A percentile compares a stretch with the other conserved stretches of the same genome.
Conservation (phyloP, 2,888 invertebrate genomes). For the Dryocosmus kuriphilus region DNA sequence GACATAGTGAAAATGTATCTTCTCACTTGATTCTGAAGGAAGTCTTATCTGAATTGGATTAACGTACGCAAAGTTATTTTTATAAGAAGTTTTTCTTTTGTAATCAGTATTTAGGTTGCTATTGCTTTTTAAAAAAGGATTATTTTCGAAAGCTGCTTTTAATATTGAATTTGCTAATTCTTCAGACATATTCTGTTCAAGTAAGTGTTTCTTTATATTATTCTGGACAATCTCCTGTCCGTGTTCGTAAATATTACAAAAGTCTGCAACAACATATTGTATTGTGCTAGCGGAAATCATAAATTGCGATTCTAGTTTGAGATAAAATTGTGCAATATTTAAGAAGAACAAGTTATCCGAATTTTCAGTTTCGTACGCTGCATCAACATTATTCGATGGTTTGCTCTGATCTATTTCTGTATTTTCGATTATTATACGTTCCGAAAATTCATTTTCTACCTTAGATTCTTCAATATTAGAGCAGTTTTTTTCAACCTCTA, state of each 20-base stretch:
- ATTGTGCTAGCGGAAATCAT: constrained; percentile 52
- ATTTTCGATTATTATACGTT: neutral
- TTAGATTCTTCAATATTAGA: no score
- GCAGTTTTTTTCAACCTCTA: no score
- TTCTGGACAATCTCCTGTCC: constrained; percentile 42
- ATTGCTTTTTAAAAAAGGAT: constrained; percentile 24
- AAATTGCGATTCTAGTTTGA: constrained; percentile 56
- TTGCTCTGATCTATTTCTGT: neutral
- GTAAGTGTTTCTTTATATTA: constrained; percentile 42
- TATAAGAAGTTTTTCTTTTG: constrained; percentile 51
- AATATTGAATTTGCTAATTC: constrained; percentile 45
- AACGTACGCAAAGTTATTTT: constrained; percentile 51
- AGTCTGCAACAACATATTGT: constrained; percentile 52
- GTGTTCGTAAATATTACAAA: constrained; percentile 48
- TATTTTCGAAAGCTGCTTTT: constrained; percentile 43
- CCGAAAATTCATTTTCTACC: neutral
- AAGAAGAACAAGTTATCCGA: constrained; percentile 38
- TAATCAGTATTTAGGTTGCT: constrained; percentile 41
- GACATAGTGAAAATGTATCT: no score
- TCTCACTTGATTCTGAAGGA: no score
- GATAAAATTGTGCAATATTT: constrained; percentile 49
- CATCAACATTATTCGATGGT: neutral
- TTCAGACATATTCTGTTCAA: constrained; percentile 33
- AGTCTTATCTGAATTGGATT: constrained; percentile 30
- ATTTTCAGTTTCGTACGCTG: neutral